These are phyloP conservation scores for Rhea pennata DNA, from an alignment of 2,113 vertebrate species.

Conservation along the genomic window DNA sequence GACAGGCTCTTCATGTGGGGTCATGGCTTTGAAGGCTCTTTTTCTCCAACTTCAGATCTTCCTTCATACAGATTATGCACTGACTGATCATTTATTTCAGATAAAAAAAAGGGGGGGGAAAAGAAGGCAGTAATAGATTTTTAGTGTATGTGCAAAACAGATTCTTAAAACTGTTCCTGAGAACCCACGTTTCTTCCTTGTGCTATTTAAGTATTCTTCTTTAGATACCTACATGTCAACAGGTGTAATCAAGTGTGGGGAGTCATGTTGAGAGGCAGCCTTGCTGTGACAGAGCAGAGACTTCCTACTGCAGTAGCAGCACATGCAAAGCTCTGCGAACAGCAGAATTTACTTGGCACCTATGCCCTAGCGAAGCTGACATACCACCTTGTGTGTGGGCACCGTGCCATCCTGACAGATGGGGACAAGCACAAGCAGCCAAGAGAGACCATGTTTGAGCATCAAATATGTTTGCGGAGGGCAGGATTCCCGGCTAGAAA, in stretches of 20 bases:
- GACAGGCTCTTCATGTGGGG: not conserved
- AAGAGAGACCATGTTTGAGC: slow-evolving; percentile 75
- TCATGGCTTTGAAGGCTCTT: not conserved
- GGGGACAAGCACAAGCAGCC: slow-evolving; percentile 56
- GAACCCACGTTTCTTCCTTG: not conserved
- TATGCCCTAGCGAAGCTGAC: slow-evolving; percentile 56
- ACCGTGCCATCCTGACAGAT: slow-evolving; percentile 75
- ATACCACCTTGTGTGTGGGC: slow-evolving; percentile 72
- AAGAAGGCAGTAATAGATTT: not conserved
- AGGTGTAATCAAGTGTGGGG: slow-evolving; percentile 22
- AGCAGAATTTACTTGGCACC: slow-evolving; percentile 65
- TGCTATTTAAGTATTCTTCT: not conserved
- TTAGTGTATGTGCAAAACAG: not conserved
- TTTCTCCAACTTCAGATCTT: not conserved
- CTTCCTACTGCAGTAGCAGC: slow-evolving; percentile 51
- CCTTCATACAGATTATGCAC: not conserved
- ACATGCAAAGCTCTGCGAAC: slow-evolving; percentile 53
- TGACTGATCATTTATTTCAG: not conserved
- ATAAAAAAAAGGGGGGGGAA: not conserved
- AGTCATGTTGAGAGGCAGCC: slow-evolving; percentile 27
- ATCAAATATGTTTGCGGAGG: slow-evolving; percentile 69
- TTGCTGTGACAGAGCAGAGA: slow-evolving; percentile 47
- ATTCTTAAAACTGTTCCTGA: not conserved
- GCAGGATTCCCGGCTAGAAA: slow-evolving; percentile 62
- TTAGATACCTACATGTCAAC: slow-evolving; percentile 4